A percentile compares a stretch with the other conserved stretches of the same genome.
These are phyloP conservation scores for Centropus bengalensis DNA, from an alignment of 2,113 vertebrate species.

Conservation along the genomic window DNA sequence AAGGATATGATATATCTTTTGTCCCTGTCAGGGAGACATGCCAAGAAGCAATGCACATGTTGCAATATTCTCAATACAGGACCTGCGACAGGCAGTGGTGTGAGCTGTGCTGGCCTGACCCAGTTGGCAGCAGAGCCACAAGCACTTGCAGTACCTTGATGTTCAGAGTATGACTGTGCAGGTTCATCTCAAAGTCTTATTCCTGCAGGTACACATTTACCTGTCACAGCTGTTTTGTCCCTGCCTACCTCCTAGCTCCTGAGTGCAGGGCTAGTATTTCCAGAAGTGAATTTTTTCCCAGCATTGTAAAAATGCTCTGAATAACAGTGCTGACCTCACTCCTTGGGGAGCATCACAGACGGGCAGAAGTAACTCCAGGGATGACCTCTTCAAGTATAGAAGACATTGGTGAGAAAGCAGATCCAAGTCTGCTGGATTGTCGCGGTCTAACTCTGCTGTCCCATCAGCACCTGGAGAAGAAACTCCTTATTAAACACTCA, in stretches of 20 bases:
- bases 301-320: not conserved
- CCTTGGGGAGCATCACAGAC: not conserved
- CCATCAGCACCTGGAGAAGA: not conserved
- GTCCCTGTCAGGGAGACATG: not conserved
- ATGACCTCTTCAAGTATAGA: not conserved
- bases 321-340: not conserved
- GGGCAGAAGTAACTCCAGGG: not conserved
- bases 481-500: not conserved
- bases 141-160: not conserved
- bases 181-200: not conserved
- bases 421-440: not conserved
- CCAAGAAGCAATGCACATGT: not conserved
- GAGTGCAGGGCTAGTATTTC: not conserved
- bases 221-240: not conserved
- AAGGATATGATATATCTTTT: not conserved
- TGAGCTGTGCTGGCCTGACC: not conserved
- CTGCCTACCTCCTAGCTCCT: not conserved
- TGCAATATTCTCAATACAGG: not conserved
- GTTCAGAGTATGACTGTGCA: not conserved
- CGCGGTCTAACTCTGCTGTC: not conserved
- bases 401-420: not conserved
- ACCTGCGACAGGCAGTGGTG: not conserved
- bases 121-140: not conserved
- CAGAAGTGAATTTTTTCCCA: not conserved
- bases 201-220: not conserved